Base-by-base conservation (phyloP, 1,140 invertebrate species). In the Drosophila albomicans region DNA sequence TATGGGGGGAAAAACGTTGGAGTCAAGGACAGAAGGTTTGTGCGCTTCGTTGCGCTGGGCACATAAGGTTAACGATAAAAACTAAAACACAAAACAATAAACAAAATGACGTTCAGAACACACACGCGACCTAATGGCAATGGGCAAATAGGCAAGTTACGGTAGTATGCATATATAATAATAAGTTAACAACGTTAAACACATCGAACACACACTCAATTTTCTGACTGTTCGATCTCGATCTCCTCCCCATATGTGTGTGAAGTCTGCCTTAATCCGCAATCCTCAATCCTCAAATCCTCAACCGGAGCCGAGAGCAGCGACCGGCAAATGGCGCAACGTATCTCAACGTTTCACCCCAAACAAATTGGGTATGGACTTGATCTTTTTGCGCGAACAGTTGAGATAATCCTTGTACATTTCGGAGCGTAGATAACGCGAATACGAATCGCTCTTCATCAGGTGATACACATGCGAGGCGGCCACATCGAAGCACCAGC, bases 361-460 rank as follows among this genome's bases (percentile, higher is more conserved):
- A 66, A 93, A 93, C 6, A 93, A 62, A 79, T 93, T 93, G 57
- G 91, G 92, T 79, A 93, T 93, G 13, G 91, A 86, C 91, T 92
- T 94, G 93, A 98, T 97, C 96, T 99, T 99, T 94, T 99, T 99
- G 92, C 98, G 98, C 51, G 97, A 97, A 78, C 97, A 97, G 93
- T 97, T 98, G 56, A 99, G 94, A 93, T 97, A 98, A 82, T 99
- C 98, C 95, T 99, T 99, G 93, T 99, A 99, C 97, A 99, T 99
- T 88, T 99, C 99, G 1, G 99, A 99, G 56, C 99, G 95, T 62
- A 99, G 94, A 93, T 99, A 99, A 75, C 99, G 95, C 45, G 98
- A 98, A 92, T 99, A 99, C 84, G 97, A 99, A 93, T 99, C 99
- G 84, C 97, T 99, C 92, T 99, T 99, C 99, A 99, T 99, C 67